Percentiles rank a stretch among this genome's conserved stretches.
Conservation (phyloP, 2,113 vertebrate species). For the Crotalus viridis region DNA sequence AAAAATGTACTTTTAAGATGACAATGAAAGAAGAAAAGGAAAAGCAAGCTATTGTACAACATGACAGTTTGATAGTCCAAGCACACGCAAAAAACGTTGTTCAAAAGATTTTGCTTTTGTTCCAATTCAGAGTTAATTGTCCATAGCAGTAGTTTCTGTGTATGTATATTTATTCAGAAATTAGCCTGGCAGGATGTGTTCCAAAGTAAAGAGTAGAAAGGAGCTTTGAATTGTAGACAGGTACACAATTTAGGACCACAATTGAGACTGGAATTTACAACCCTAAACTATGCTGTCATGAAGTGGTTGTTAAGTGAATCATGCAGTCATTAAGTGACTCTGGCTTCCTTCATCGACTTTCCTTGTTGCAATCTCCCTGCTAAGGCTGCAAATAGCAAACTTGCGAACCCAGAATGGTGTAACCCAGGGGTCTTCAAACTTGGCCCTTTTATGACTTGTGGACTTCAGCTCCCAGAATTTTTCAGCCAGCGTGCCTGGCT, state of each 20-base stretch:
- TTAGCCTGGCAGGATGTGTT: neutral
- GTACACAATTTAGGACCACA: neutral
- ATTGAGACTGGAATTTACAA: neutral
- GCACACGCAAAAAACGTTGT: neutral
- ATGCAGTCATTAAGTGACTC: neutral
- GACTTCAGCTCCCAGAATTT: too few relatives aligned
- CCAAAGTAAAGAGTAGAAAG: neutral
- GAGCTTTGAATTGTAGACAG: neutral
- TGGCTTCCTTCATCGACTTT: neutral
- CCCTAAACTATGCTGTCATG: neutral
- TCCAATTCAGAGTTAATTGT: neutral
- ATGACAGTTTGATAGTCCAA: neutral
- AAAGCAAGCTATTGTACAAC: neutral
- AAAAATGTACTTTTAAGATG: neutral
- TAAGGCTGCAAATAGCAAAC: neutral
- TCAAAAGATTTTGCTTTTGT: neutral
- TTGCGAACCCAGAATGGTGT: neutral
- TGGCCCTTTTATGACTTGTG: too few relatives aligned
- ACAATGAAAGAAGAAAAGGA: neutral
- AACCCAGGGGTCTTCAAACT: too few relatives aligned
- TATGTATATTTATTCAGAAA: neutral
- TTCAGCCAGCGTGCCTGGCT: too few relatives aligned
- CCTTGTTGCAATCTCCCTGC: neutral
- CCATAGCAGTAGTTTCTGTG: neutral
- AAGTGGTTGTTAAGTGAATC: neutral